Percentiles rank a stretch among this genome's conserved stretches.
phyloP scores from a whole-genome alignment of 1,140 invertebrate genomes.

The Brachionus koreanus region DNA sequence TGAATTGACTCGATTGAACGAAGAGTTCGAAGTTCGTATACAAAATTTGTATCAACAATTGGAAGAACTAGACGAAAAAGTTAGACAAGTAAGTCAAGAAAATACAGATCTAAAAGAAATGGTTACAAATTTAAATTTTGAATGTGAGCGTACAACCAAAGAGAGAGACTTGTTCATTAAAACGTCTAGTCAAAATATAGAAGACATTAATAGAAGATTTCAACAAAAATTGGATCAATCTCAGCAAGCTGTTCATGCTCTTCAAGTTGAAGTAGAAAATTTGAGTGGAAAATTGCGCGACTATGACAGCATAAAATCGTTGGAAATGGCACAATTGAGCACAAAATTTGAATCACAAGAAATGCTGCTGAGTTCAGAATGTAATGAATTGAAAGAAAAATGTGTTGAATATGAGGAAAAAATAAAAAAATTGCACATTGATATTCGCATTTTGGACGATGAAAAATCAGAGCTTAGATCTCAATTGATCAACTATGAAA shows the following conservation, averaged over 20 bases:
- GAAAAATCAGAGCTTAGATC: background rate
- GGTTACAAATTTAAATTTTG: background rate
- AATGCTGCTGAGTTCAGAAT: background rate
- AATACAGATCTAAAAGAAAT: background rate
- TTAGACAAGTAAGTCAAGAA: background rate
- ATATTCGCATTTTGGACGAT: background rate
- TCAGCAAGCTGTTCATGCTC: background rate
- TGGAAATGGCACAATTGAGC: background rate
- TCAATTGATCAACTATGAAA: slow-evolving; percentile 1
- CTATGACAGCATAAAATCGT: background rate
- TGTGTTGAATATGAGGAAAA: background rate
- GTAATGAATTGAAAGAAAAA: background rate
- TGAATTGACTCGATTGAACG: background rate
- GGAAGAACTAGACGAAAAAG: background rate
- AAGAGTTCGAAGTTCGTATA: slow-evolving; percentile 12
- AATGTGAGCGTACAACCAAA: background rate
- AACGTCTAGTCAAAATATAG: background rate
- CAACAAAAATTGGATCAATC: background rate
- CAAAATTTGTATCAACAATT: background rate
- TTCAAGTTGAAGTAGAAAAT: background rate
- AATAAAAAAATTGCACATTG: background rate
- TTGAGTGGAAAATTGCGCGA: background rate
- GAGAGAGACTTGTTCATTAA: slow-evolving; percentile 9
- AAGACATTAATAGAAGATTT: background rate
- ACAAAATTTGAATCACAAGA: background rate